Evolutionary conservation across 2,888 invertebrate species (phyloP), one percentile per base, ranked within the genome.

Genomic region (Caenorhabditis imperialis): DNA sequence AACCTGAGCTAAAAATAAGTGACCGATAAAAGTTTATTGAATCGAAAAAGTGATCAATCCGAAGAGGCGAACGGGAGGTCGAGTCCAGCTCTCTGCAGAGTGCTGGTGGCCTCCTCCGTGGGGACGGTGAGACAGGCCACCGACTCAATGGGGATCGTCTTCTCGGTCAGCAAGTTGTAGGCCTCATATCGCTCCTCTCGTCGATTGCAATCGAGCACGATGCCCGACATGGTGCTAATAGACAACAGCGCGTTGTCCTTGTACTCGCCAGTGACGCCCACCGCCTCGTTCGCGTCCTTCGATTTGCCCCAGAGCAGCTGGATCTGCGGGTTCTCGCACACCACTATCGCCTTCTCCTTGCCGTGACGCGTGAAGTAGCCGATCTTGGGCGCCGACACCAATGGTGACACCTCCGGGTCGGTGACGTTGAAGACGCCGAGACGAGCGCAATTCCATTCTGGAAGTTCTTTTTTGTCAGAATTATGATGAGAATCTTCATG

Each of bases 341-440:
- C 72, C 18, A 50, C 27, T 14, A 72, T 63, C 1, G 60, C 72
- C 27, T 54, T 53, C 30, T 63, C 53, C 14, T 58, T 30, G 47
- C 72, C 72, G n/a, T 63, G 27, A 20, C 35, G 45, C 14, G 58
- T 63, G 51, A 38, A 72, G 42, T 72, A 72, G 14, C 37, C 65
- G 14, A 72, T 65, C 44, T 60, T 65, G 30, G 72, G 72, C 2
- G 63, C 58, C 4, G 47, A 45, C 10, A 53, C 25, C 12, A 53
- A 7, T n/a, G 57, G 22, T 22, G 45, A 7, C 38, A 48, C 14
- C 8, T 2, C 6, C 16, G 51, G 16, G 14, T 38, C 25, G 22
- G 55, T 12, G 12, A 44, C 27, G 22, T 44, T 44, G 58, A 69
- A 48, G 10, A 58, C 45, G n/a, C 53, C 58, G n/a, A 69, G 44